These are phyloP conservation scores for Carettochelys insculpta DNA, from an alignment of 2,113 vertebrate species.

Conservation along the genomic window DNA sequence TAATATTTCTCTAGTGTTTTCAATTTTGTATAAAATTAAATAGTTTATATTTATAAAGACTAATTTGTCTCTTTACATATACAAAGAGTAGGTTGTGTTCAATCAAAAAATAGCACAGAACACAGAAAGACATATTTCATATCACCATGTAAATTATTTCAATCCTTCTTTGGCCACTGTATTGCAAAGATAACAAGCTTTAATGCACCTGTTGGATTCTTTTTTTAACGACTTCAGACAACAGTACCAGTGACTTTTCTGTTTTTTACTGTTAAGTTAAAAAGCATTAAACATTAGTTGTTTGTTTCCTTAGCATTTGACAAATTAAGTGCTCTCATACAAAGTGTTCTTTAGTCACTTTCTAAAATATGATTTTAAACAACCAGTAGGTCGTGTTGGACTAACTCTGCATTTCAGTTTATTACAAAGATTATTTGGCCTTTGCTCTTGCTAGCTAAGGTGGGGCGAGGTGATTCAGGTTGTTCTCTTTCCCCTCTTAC, in stretches of 20 bases:
- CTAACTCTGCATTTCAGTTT: not conserved
- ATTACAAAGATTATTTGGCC: not conserved
- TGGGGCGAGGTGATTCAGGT: conserved; percentile 17
- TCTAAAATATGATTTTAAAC: not conserved
- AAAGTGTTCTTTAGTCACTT: not conserved
- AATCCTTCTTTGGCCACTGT: not conserved
- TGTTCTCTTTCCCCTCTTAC: conserved; percentile 37
- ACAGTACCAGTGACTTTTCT: not conserved
- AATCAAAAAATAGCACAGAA: not conserved
- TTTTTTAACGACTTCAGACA: not conserved
- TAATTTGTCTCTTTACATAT: not conserved
- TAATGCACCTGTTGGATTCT: not conserved
- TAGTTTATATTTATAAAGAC: not conserved
- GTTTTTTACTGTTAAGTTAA: not conserved
- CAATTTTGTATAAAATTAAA: not conserved
- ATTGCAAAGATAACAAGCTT: not conserved
- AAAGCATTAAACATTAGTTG: not conserved
- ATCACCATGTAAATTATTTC: not conserved
- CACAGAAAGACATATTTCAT: not conserved
- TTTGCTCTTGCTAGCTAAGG: conserved; percentile 30
- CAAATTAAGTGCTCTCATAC: not conserved
- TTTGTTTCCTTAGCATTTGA: not conserved
- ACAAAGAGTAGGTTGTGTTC: not conserved
- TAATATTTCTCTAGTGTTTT: not conserved
- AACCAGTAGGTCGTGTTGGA: not conserved